A percentile compares a stretch with the other conserved stretches of the same genome.
Conservation (phyloP, 2,113 vertebrate species). For the Corydoras maculifer region DNA sequence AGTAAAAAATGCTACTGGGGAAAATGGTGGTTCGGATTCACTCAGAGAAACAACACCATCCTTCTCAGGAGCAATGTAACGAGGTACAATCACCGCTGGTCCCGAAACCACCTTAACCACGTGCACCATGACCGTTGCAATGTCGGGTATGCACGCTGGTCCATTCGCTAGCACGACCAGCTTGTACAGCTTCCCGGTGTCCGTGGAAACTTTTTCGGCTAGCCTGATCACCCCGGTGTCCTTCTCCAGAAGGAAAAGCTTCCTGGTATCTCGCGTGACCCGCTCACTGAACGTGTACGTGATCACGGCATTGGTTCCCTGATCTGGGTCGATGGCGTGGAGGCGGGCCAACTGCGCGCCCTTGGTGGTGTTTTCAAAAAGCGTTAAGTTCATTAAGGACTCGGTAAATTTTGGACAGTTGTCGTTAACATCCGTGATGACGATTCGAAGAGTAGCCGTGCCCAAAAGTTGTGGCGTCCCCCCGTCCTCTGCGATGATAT, state of each 20-base stretch:
- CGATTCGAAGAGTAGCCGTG: conserved; percentile 82
- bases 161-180: conserved; percentile 83
- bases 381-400: conserved; percentile 76
- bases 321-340: conserved; percentile 80
- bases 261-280: conserved; percentile 74
- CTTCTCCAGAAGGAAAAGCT: conserved; percentile 79
- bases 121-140: conserved; percentile 75
- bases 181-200: conserved; percentile 71
- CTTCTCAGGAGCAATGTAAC: conserved; percentile 85
- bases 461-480: conserved; percentile 81
- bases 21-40: conserved; percentile 82
- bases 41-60: conserved; percentile 84
- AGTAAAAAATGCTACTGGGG: conserved; percentile 92
- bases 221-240: conserved; percentile 76
- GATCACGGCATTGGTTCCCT: conserved; percentile 84
- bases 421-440: conserved; percentile 89
- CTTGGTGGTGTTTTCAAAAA: conserved; percentile 81
- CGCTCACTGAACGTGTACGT: conserved; percentile 90
- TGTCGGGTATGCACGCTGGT: conserved; percentile 88
- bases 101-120: conserved; percentile 77
- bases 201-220: conserved; percentile 70
- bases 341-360: conserved; percentile 72
- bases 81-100: conserved; percentile 78
- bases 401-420: conserved; percentile 87
- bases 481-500: conserved; percentile 89